Percentiles rank a stretch among this genome's conserved stretches.
These are phyloP conservation scores for Mormyrus lacerda DNA, from an alignment of 2,113 vertebrate genomes.

Conservation along the genomic window DNA sequence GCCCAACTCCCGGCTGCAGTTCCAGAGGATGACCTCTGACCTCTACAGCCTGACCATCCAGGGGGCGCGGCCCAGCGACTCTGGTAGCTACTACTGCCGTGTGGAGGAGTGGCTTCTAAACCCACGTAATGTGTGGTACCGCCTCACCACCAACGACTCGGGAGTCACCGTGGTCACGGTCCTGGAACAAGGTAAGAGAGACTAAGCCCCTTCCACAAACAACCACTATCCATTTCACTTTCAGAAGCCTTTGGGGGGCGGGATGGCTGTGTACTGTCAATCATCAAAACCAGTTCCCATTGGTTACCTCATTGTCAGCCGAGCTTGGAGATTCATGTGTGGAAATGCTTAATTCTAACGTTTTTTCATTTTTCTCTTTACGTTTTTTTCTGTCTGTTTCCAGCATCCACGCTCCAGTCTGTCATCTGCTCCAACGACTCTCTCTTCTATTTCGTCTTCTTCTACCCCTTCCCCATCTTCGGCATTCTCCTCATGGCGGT, in stretches of 20 bases:
- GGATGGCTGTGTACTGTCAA: neutral
- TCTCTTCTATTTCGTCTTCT: constrained; percentile 97
- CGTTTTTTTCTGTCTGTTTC: constrained; percentile 5
- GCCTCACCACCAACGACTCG: constrained; percentile 79
- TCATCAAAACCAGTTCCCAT: neutral
- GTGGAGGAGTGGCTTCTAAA: constrained; percentile 91
- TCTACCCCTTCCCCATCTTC: constrained; percentile 97
- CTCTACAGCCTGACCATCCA: constrained; percentile 84
- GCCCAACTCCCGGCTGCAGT: constrained; percentile 74
- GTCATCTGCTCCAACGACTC: constrained; percentile 88
- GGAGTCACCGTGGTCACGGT: constrained; percentile 72
- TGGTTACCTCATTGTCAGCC: neutral
- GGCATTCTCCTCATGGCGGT: constrained; percentile 90
- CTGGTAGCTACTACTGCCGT: constrained; percentile 80
- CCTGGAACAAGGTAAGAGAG: constrained; percentile 67
- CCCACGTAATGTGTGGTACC: constrained; percentile 83
- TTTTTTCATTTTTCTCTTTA: neutral
- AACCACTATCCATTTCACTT: neutral
- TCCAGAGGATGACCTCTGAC: constrained; percentile 73
- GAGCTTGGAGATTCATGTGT: neutral
- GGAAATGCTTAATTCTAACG: neutral
- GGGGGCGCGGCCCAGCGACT: constrained; percentile 60
- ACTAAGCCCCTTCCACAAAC: neutral
- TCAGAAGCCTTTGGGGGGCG: neutral
- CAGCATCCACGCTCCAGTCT: constrained; percentile 81